These are phyloP conservation scores for Drosophila prolongata DNA, from an alignment of 2,888 invertebrate genomes.

Conservation along the genomic window DNA sequence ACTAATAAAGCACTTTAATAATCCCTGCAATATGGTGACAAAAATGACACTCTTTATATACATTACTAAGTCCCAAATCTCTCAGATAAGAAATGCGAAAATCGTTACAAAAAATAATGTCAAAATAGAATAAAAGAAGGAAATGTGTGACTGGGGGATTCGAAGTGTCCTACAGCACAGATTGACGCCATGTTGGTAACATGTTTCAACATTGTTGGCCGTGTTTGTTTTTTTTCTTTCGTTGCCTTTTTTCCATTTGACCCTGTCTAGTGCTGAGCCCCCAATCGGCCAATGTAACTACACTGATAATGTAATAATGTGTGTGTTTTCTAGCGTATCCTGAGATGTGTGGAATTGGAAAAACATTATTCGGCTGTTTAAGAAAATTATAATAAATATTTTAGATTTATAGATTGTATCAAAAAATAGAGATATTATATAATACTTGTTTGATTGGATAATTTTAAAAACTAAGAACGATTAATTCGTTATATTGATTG, in stretches of 20 bases:
- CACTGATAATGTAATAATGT: neutral
- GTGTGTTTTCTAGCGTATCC: too few species aligned
- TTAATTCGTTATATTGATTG: too few species aligned
- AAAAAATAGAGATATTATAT: too few species aligned
- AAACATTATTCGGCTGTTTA: too few species aligned
- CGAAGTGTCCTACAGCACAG: conserved; percentile 8
- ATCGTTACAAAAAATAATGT: neutral
- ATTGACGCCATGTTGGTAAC: conserved; percentile 44
- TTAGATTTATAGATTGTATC: too few species aligned
- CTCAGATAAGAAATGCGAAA: conserved; percentile 14
- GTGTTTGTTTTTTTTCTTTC: conserved; percentile 35
- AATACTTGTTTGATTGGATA: too few species aligned
- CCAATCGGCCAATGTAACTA: neutral
- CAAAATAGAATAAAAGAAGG: neutral
- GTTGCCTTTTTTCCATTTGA: neutral
- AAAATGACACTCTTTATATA: neutral
- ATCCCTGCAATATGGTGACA: conserved; percentile 8
- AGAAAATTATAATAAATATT: too few species aligned
- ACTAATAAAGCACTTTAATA: neutral
- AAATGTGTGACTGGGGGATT: conserved; percentile 15
- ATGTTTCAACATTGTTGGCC: conserved; percentile 39
- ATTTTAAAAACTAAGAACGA: too few species aligned
- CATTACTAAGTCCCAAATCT: neutral
- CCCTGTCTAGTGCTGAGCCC: neutral
- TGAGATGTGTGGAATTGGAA: too few species aligned